Percentiles rank a stretch among this genome's conserved stretches.
Conservation (phyloP, 2,797 vertebrate species). For the Notolepis coatsorum region DNA sequence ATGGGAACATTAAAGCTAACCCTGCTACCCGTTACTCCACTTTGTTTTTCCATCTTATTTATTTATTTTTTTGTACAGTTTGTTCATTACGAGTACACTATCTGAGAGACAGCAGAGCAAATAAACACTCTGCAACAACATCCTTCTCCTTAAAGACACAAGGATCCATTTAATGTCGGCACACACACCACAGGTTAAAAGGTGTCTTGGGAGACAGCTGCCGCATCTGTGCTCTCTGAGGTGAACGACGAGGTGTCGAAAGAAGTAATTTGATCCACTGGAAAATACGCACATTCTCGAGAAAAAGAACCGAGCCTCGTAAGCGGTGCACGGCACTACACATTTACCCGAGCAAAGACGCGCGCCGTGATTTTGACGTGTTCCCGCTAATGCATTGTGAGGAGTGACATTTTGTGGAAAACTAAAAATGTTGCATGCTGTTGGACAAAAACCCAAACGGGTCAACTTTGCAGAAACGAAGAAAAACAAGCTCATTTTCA, state of each 20-base stretch:
- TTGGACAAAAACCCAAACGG: too few species aligned
- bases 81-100: slow-evolving; percentile 43
- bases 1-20: slow-evolving; percentile 52
- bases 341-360: slow-evolving; percentile 5
- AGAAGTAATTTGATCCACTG: too few species aligned
- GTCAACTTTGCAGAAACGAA: too few species aligned
- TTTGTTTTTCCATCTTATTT: background rate
- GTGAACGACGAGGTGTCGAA: too few species aligned
- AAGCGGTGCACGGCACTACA: too few species aligned
- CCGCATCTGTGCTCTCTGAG: too few species aligned
- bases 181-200: background rate
- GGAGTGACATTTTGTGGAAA: too few species aligned
- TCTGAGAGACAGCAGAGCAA: slow-evolving; percentile 41
- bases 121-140: slow-evolving; percentile 35
- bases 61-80: background rate
- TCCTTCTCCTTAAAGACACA: background rate
- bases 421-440: too few species aligned
- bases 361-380: background rate
- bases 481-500: too few species aligned
- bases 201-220: background rate
- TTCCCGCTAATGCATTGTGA: background rate
- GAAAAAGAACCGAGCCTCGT: too few species aligned
- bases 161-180: background rate
- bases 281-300: too few species aligned
- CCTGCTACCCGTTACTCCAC: slow-evolving; percentile 29